Conservation (phyloP, 2,888 invertebrate genomes). For the Leptodirus hochenwartii region DNA sequence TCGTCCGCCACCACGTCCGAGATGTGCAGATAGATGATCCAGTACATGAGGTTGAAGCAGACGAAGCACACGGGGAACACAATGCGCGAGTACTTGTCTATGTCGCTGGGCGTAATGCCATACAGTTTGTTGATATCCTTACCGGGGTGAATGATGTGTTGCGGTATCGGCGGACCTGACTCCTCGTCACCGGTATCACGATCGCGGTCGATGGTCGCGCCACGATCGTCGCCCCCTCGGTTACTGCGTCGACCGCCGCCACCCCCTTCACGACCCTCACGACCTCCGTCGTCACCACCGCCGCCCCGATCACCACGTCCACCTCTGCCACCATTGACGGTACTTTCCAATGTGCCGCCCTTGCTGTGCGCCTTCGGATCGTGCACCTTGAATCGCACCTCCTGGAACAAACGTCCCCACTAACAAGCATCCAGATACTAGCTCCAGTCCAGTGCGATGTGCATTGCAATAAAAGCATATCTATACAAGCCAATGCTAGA, state of each 20-base stretch:
- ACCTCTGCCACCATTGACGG: constrained; percentile 65
- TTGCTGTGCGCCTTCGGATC: constrained; percentile 88
- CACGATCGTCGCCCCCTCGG: constrained; percentile 25
- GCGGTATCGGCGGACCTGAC: constrained; percentile 45
- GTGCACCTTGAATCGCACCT: constrained; percentile 89
- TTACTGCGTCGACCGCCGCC: neutral
- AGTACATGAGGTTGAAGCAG: constrained; percentile 96
- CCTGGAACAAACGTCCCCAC: constrained; percentile 54
- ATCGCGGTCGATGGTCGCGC: constrained; percentile 41
- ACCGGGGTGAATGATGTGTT: constrained; percentile 70
- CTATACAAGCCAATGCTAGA: too few relatives aligned
- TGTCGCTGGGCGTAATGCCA: constrained; percentile 91
- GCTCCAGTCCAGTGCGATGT: neutral
- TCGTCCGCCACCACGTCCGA: constrained; percentile 91
- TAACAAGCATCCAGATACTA: constrained; percentile 35
- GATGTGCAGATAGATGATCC: constrained; percentile 93
- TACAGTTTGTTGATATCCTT: constrained; percentile 85
- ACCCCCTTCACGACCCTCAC: constrained; percentile 9
- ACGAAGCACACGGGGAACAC: constrained; percentile 97
- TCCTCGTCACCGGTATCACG: constrained; percentile 40
- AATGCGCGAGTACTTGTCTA: constrained; percentile 97
- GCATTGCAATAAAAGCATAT: constrained; percentile 1
- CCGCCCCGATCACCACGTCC: constrained; percentile 39
- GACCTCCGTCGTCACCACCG: constrained; percentile 24
- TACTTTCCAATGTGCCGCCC: constrained; percentile 80